Evolutionary conservation across 2,113 vertebrate species (phyloP).

Genomic region (Ia io): DNA sequence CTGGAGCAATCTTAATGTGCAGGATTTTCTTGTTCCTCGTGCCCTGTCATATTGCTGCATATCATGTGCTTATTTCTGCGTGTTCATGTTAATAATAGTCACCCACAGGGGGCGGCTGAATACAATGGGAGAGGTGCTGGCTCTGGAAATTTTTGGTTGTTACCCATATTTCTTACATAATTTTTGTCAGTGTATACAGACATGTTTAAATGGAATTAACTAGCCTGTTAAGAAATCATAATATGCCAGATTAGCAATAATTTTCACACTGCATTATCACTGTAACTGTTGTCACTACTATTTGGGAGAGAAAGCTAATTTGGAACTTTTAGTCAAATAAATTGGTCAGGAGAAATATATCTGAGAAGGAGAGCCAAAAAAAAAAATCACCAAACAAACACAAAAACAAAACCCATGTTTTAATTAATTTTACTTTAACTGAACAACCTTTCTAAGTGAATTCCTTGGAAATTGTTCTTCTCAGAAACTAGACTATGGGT

Average conservation of each 20-base stretch:
- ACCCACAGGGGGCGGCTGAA: too few relatives aligned
- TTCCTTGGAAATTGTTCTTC: constrained; percentile 17
- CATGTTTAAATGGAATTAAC: neutral
- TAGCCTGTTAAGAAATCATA: neutral
- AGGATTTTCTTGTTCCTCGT: neutral
- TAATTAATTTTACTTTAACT: constrained; percentile 42
- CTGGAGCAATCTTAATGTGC: neutral
- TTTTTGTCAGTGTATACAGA: neutral
- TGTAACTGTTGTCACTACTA: neutral
- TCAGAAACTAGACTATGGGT: constrained; percentile 10
- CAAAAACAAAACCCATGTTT: neutral
- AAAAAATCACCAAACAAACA: neutral
- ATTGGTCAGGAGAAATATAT: constrained; percentile 6
- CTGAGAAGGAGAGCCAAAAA: neutral
- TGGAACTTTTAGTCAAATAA: constrained; percentile 8
- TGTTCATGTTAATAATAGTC: neutral
- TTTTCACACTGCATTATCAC: neutral
- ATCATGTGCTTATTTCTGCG: accelerated
- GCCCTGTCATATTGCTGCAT: accelerated
- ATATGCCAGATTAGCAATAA: neutral
- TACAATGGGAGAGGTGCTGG: neutral
- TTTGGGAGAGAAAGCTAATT: constrained; percentile 27
- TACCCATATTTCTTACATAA: neutral
- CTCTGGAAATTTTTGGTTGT: neutral
- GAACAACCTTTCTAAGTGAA: constrained; percentile 7